Percentiles rank a stretch among this genome's conserved stretches.
phyloP scores from a whole-genome alignment of 2,797 vertebrate genomes.

The Moxostoma hubbsi region DNA sequence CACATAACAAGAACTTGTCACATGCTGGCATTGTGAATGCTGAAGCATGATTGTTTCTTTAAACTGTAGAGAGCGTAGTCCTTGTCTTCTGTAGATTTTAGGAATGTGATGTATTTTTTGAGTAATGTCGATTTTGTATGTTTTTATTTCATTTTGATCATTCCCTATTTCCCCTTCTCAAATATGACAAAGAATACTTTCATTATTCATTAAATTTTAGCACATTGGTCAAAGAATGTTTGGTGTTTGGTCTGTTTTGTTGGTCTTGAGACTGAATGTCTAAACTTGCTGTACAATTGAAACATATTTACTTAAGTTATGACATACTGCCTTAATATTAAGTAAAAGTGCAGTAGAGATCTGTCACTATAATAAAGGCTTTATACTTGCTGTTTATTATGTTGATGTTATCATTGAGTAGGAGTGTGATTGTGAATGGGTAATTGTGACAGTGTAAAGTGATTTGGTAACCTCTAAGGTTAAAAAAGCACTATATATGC shows the following conservation, averaged over 20 bases:
- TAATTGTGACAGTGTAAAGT: too few species aligned
- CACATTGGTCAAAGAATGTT: not conserved
- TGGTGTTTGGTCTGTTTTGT: too few species aligned
- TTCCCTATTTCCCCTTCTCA: not conserved
- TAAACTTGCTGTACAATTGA: not conserved
- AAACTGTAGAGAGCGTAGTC: not conserved
- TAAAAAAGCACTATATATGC: too few species aligned
- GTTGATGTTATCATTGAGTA: too few species aligned
- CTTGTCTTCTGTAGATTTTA: not conserved
- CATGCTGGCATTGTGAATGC: not conserved
- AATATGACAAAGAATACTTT: not conserved
- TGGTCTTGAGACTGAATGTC: not conserved
- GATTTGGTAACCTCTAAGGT: too few species aligned
- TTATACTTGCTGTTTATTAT: too few species aligned
- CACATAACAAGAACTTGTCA: not conserved
- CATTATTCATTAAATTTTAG: conserved; percentile 11
- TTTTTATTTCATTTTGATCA: not conserved
- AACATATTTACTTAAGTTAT: too few species aligned
- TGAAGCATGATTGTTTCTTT: not conserved
- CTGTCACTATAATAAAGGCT: not conserved
- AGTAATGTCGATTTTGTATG: not conserved
- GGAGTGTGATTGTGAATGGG: too few species aligned
- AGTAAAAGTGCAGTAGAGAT: not conserved
- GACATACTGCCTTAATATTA: too few species aligned
- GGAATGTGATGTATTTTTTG: not conserved